Conservation (phyloP, 2,888 invertebrate genomes). For the Polyploca ridens region DNA sequence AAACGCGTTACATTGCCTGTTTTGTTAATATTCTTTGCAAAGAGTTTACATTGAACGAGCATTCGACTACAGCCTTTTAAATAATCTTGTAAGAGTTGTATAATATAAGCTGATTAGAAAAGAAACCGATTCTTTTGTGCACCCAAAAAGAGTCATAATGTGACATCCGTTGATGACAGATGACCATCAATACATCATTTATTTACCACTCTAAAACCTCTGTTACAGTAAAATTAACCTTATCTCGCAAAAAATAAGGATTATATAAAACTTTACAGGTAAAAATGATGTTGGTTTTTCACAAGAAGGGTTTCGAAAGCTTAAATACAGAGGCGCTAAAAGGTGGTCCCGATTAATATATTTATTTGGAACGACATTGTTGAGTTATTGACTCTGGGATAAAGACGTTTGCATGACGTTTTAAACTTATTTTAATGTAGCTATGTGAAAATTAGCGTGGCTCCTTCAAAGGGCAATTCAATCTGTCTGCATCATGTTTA, state of each 20-base stretch:
- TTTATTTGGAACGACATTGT: conserved; percentile 45
- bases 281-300: conserved; percentile 28
- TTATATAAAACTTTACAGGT: conserved; percentile 14
- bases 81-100: conserved; percentile 24
- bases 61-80: neutral
- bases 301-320: conserved; percentile 55
- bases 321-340: conserved; percentile 78
- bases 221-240: conserved; percentile 25
- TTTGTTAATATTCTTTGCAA: neutral
- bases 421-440: conserved; percentile 41
- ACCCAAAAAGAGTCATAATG: conserved; percentile 61
- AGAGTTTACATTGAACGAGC: neutral
- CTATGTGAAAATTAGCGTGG: conserved; percentile 58
- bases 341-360: conserved; percentile 63
- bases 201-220: conserved; percentile 5
- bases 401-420: conserved; percentile 53
- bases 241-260: conserved; percentile 23
- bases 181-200: conserved; percentile 46
- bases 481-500: neutral
- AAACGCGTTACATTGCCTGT: neutral
- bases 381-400: conserved; percentile 56
- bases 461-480: conserved; percentile 24
- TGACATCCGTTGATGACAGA: conserved; percentile 79
- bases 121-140: conserved; percentile 48
- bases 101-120: conserved; percentile 54